phyloP scores from a whole-genome alignment of 2,888 invertebrate species.

The Eulithis testata region DNA sequence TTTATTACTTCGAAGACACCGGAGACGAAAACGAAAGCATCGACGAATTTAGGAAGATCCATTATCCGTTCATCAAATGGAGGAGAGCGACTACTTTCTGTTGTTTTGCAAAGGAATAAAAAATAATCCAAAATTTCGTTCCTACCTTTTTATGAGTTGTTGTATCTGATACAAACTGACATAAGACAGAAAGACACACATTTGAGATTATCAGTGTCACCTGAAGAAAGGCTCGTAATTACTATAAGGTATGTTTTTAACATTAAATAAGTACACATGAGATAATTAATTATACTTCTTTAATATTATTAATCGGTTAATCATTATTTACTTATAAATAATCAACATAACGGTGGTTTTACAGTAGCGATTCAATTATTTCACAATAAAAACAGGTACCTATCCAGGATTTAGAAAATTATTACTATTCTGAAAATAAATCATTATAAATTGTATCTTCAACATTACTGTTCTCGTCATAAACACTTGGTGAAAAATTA shows the following conservation, averaged over 20 bases:
- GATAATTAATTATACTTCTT: too few relatives aligned
- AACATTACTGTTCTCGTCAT: constrained; percentile 40
- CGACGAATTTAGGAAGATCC: constrained; percentile 27
- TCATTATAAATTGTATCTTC: constrained; percentile 38
- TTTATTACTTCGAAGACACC: constrained; percentile 27
- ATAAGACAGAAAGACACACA: neutral
- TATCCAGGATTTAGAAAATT: neutral
- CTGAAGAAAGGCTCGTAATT: constrained; percentile 4
- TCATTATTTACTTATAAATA: too few relatives aligned
- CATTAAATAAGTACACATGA: too few relatives aligned
- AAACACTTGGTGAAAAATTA: constrained; percentile 41
- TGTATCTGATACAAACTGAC: neutral
- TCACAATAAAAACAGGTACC: neutral
- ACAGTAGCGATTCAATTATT: neutral
- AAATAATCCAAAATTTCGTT: constrained; percentile 7
- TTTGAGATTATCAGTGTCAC: neutral
- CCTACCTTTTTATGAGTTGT: constrained; percentile 2
- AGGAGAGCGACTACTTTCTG: constrained; percentile 32
- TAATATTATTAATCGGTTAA: neutral
- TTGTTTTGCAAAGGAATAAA: constrained; percentile 6
- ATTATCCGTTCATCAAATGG: constrained; percentile 36
- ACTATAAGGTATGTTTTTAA: constrained; percentile 2
- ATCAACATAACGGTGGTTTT: too few relatives aligned
- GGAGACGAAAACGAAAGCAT: constrained; percentile 27
- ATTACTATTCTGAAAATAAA: constrained; percentile 5